phyloP scores from a whole-genome alignment of 1,140 invertebrate species.

The Dolichoris vasculosae region DNA sequence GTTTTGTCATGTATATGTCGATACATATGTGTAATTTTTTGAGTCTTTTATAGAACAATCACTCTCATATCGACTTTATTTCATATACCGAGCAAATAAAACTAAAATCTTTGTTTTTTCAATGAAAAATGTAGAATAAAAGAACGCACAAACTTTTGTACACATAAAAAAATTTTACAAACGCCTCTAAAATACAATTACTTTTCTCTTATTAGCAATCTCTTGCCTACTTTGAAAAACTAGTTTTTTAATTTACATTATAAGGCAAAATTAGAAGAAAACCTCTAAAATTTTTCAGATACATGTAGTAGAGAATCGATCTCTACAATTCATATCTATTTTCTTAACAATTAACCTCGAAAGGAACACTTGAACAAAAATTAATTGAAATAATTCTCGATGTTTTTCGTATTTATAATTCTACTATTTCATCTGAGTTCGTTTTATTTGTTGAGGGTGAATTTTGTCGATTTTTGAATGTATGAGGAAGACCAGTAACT shows the following conservation, averaged over 20 bases:
- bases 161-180: constrained; percentile 33
- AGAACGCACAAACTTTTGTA: constrained; percentile 22
- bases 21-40: constrained; percentile 10
- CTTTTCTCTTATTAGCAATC: constrained; percentile 19
- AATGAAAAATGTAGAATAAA: constrained; percentile 16
- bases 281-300: constrained; percentile 18
- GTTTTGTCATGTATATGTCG: neutral
- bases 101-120: constrained; percentile 1
- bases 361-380: constrained; percentile 37
- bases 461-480: constrained; percentile 37
- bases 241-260: constrained; percentile 39
- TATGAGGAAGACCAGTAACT: constrained; percentile 47
- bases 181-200: constrained; percentile 37
- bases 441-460: constrained; percentile 26
- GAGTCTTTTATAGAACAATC: constrained; percentile 19
- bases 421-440: neutral
- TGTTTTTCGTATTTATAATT: neutral
- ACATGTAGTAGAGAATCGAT: constrained; percentile 1
- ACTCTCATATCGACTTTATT: constrained; percentile 17
- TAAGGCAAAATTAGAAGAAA: constrained; percentile 49
- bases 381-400: constrained; percentile 38
- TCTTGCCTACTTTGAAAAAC: constrained; percentile 10
- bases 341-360: constrained; percentile 24
- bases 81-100: constrained; percentile 17
- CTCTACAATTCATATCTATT: constrained; percentile 15